Base-by-base conservation (phyloP, 64 coral and sea anemone genomes). In the Actinia tenebrosa region DNA sequence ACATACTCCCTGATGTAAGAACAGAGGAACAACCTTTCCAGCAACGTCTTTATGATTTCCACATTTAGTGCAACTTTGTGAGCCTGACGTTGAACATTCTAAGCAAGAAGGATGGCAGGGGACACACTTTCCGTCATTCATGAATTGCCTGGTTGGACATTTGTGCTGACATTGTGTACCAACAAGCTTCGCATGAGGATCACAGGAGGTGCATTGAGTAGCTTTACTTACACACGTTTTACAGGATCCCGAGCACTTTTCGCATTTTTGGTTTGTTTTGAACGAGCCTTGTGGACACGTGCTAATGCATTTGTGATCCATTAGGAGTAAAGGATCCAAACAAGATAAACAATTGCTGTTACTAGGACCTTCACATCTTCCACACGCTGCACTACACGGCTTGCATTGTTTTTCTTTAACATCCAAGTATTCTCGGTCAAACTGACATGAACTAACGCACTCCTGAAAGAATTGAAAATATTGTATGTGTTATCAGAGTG, bases 61-160 rank as follows among this genome's bases (percentile, higher is more conserved):
- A 82, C 97, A 99, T 80, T 83, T 80, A 19, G 88, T 91, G 60
- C 97, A 99, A 2, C 87, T 86, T 64, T 86, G 84, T 68, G 86
- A 87, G 60, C 87, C 86, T 14, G 53, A 83, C 4, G 79, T 87
- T 56, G 84, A 88, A 66, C 97, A 99, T 72, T 86, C 84, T 43
- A 45, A 46, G 54, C 97, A 99, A 1, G 97, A 93, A 14, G 88
- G 93, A 27, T 99, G 97, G 55, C 97, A 99, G 18, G 84, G 60
- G 17, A 60, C 30, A 66, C 97, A 99, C 18, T 63, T 80, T 79
- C 85, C 88, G 2, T 86, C 89, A 13, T 61, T 85, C 13, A 72
- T 84, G 87, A 85, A 95, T 60, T 92, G 72, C 22, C 86, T 69
- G 19, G 89, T 53, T n/a, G 54, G 44, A 82, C 88, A 93, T 55